phyloP scores from a whole-genome alignment of 23 tunicate species.

The Styela plicata region DNA sequence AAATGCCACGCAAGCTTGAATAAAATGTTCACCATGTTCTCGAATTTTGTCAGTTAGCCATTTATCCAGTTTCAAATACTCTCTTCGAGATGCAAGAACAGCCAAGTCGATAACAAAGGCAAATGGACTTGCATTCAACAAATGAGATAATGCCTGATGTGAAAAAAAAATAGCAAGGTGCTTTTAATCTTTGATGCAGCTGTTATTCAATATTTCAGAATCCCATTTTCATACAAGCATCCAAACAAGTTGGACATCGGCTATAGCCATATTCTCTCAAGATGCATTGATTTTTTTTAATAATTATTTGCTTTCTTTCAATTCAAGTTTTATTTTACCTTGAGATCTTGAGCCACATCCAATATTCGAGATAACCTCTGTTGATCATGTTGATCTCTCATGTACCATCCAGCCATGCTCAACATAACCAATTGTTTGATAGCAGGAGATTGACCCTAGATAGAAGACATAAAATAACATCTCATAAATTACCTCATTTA shows the following conservation, averaged over 20 bases:
- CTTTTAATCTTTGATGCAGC: neutral
- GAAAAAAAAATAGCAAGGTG: too few species aligned
- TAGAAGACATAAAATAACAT: too few species aligned
- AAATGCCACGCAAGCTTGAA: constrained; percentile 69
- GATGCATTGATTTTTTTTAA: too few species aligned
- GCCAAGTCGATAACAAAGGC: constrained; percentile 91
- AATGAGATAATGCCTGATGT: constrained; percentile 66
- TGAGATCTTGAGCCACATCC: constrained; percentile 81
- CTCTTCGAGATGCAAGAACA: constrained; percentile 69
- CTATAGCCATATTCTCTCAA: too few species aligned
- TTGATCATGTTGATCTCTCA: constrained; percentile 69
- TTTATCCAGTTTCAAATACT: constrained; percentile 90
- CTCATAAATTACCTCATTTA: too few species aligned
- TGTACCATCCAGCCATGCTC: constrained; percentile 87
- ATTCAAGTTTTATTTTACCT: constrained; percentile 46
- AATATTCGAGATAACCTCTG: constrained; percentile 69
- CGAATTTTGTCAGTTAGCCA: constrained; percentile 81
- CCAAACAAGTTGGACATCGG: too few species aligned
- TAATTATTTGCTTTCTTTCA: too few species aligned
- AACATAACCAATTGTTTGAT: constrained; percentile 42
- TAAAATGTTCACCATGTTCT: constrained; percentile 77
- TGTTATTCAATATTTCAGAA: neutral
- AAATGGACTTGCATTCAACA: constrained; percentile 64
- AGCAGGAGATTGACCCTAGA: constrained; percentile 28
- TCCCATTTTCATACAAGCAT: neutral